A percentile compares a stretch with the other conserved stretches of the same genome.
phyloP scores from a whole-genome alignment of 2,888 invertebrate genomes.

The Dicyrtoma fusca region DNA sequence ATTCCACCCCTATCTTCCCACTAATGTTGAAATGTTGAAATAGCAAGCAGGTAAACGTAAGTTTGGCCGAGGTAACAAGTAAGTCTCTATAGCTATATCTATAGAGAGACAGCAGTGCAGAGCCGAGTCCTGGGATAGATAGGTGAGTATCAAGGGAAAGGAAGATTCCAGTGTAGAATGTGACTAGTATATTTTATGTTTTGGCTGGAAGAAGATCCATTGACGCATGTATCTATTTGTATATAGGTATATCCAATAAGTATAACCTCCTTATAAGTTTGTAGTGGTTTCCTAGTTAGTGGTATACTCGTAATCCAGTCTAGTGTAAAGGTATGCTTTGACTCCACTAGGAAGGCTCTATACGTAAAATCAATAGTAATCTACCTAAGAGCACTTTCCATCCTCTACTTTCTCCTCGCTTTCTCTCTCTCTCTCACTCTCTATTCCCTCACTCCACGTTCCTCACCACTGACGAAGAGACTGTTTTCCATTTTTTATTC shows the following conservation, averaged over 20 bases:
- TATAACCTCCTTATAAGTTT: neutral
- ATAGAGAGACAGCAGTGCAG: neutral
- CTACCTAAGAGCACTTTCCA: conserved; percentile 54
- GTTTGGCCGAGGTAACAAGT: no score
- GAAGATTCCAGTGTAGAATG: neutral
- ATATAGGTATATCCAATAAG: neutral
- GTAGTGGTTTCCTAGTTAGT: neutral
- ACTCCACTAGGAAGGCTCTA: neutral
- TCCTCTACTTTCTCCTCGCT: neutral
- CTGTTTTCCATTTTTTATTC: conserved; percentile 36
- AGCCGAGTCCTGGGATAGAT: neutral
- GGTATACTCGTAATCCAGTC: neutral
- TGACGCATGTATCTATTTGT: conserved; percentile 3
- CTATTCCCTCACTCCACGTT: conserved; percentile 1
- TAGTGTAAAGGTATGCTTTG: neutral
- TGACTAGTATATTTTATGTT: neutral
- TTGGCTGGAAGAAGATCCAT: neutral
- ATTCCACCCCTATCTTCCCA: no score
- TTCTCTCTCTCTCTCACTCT: conserved; percentile 5
- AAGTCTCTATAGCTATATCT: neutral
- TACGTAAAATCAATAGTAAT: conserved; percentile 54
- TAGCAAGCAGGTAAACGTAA: no score
- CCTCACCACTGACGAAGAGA: conserved; percentile 7
- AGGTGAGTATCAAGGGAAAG: conserved; percentile 5
- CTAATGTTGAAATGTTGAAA: no score